Evolutionary conservation across 2,113 vertebrate genomes (phyloP).

Genomic region (Eonycteris spelaea): DNA sequence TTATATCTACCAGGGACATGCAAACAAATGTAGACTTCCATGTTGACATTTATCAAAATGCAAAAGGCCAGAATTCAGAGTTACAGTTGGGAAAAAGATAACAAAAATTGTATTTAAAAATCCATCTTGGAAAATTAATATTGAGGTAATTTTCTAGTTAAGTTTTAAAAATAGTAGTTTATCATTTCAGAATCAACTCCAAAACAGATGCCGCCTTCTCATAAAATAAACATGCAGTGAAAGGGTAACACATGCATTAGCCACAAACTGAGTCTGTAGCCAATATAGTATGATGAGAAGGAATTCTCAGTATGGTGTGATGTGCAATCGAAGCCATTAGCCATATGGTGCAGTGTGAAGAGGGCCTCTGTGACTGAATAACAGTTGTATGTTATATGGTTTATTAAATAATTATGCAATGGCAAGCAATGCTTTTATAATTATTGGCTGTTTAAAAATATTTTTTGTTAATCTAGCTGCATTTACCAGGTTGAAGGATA

Average conservation of each 20-base stretch:
- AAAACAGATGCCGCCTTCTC: slow-evolving; percentile 83
- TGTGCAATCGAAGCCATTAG: slow-evolving; percentile 81
- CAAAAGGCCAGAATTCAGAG: slow-evolving; percentile 45
- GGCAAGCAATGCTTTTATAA: slow-evolving; percentile 82
- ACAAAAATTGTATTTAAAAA: slow-evolving; percentile 72
- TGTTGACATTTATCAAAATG: slow-evolving; percentile 47
- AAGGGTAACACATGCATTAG: slow-evolving; percentile 85
- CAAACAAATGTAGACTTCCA: background rate
- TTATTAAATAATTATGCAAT: slow-evolving; percentile 89
- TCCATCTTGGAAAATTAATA: slow-evolving; percentile 79
- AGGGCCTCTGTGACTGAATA: slow-evolving; percentile 81
- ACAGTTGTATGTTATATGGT: slow-evolving; percentile 83
- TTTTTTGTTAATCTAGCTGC: slow-evolving; percentile 80
- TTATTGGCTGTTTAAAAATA: slow-evolving; percentile 84
- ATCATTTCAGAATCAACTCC: slow-evolving; percentile 82
- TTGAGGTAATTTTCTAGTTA: slow-evolving; percentile 73
- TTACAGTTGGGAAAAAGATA: slow-evolving; percentile 64
- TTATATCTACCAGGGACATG: background rate
- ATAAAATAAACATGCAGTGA: slow-evolving; percentile 87
- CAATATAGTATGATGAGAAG: slow-evolving; percentile 82
- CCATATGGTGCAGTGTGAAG: slow-evolving; percentile 86
- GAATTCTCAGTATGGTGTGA: slow-evolving; percentile 83
- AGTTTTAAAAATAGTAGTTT: slow-evolving; percentile 73
- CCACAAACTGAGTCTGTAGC: slow-evolving; percentile 82
- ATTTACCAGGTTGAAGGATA: slow-evolving; percentile 77